phyloP scores from a whole-genome alignment of 1,140 invertebrate species.

The Pseudomyrmex flavicornis region DNA sequence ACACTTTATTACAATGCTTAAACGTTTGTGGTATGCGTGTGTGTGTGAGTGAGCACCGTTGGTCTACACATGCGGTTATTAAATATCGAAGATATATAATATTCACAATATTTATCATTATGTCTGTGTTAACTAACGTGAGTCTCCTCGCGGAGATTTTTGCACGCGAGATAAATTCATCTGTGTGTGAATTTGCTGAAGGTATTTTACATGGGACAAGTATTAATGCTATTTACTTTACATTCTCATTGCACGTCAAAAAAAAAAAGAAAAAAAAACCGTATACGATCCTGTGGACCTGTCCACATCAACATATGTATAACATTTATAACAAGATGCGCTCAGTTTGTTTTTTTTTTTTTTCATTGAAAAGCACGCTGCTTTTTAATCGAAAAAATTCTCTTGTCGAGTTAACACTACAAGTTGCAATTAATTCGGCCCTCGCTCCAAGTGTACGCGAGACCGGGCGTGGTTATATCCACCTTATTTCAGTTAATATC shows the following conservation, averaged over 20 bases:
- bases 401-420: conserved; percentile 43
- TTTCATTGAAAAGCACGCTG: conserved; percentile 25
- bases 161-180: not conserved
- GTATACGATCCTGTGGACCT: conserved; percentile 25
- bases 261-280: not conserved
- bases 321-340: not conserved
- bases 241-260: conserved; percentile 48
- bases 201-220: not conserved
- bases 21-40: conserved; percentile 59
- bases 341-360: conserved; percentile 6
- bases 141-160: not conserved
- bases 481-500: conserved; percentile 6
- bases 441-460: conserved; percentile 42
- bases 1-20: conserved; percentile 81
- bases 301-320: conserved; percentile 36
- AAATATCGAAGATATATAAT: conserved; percentile 52
- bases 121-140: conserved; percentile 44
- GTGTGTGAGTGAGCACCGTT: conserved; percentile 62
- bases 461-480: not conserved
- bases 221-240: conserved; percentile 12
- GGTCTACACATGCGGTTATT: conserved; percentile 27
- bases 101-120: conserved; percentile 52
- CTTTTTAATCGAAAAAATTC: conserved; percentile 50
- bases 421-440: not conserved
- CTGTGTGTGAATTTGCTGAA: conserved; percentile 1